A percentile compares a stretch with the other conserved stretches of the same genome.
Conservation (phyloP, 2,888 invertebrate species). For the Tribolium freemani region DNA sequence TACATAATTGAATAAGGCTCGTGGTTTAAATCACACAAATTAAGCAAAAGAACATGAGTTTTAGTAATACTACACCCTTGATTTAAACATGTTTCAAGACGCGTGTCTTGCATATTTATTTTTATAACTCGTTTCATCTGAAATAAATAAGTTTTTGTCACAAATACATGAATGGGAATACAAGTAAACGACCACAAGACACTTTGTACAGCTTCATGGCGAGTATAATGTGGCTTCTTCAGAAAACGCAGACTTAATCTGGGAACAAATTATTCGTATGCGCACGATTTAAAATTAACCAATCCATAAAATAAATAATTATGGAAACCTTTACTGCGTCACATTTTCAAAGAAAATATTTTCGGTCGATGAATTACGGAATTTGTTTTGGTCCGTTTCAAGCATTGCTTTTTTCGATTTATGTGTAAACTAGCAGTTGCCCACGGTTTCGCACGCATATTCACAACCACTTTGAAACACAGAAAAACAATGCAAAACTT, state of each 20-base stretch:
- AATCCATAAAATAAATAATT: background rate
- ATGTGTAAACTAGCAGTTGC: too few relatives aligned
- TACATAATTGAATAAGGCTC: background rate
- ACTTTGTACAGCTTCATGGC: background rate
- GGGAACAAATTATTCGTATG: background rate
- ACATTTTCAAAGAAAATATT: background rate
- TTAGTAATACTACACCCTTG: too few relatives aligned
- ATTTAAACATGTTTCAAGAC: too few relatives aligned
- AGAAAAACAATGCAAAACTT: too few relatives aligned
- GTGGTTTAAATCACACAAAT: too few relatives aligned
- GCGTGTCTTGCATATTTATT: too few relatives aligned
- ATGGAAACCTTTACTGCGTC: background rate
- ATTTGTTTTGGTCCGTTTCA: background rate
- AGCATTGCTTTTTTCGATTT: background rate
- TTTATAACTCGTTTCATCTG: too few relatives aligned
- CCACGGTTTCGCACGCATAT: too few relatives aligned
- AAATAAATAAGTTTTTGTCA: too few relatives aligned
- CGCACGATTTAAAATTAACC: background rate
- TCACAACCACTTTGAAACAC: too few relatives aligned
- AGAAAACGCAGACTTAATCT: background rate
- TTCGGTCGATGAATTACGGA: background rate
- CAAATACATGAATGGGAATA: background rate
- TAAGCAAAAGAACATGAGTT: too few relatives aligned
- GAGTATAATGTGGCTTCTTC: background rate
- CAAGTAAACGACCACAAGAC: background rate